Base-by-base conservation (phyloP, 2,113 vertebrate species). In the Lagenorhynchus albirostris region DNA sequence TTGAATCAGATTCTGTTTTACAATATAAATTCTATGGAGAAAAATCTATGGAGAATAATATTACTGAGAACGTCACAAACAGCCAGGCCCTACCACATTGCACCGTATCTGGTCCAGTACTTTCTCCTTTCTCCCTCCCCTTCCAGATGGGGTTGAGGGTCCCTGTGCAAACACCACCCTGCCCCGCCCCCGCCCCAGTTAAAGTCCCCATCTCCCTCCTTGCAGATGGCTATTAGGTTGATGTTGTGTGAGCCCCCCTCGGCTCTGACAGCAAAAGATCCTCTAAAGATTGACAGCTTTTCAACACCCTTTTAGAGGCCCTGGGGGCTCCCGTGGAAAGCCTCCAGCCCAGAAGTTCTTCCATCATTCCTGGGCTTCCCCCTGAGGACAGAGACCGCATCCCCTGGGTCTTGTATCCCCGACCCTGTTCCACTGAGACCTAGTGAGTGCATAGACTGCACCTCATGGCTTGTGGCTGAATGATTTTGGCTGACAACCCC, bases 361-460 rank as follows among this genome's bases (percentile, higher is more conserved):
- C n/a, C 8, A 2, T 6, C 5, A 13, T 31, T 68, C 62, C 29
- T 23, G 17, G 36, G 31, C 38, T 92, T 6, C 13, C 68, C 21
- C 12, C 62, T 4, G 31, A 79, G 55, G 31, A 21, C 0, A 1
- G 11, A 70, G 50, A n/a, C 25, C 21, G 29, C 13, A 18, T 20
- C 2, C 14, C n/a, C 44, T 33, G 23, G 33, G 81, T 23, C 71
- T 44, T 4, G 8, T 4, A 1, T n/a, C 41, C 26, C 12, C 9
- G 17, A 23, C 23, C 2, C 33, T 31, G 41, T 21, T 29, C 81
- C 50, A 26, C 5, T 6, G 76, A 36, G 60, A 44, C 82, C 29
- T 12, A 7, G 8, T 0, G 0, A 15, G 44, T 0, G 0, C 8
- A 10, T 36, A 33, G 55, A 31, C 23, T n/a, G 71, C 7, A 14